Evolutionary conservation across 2,797 vertebrate species (phyloP), one percentile per base, ranked within the genome.

Genomic region (Dendrocincla tyrannina): DNA sequence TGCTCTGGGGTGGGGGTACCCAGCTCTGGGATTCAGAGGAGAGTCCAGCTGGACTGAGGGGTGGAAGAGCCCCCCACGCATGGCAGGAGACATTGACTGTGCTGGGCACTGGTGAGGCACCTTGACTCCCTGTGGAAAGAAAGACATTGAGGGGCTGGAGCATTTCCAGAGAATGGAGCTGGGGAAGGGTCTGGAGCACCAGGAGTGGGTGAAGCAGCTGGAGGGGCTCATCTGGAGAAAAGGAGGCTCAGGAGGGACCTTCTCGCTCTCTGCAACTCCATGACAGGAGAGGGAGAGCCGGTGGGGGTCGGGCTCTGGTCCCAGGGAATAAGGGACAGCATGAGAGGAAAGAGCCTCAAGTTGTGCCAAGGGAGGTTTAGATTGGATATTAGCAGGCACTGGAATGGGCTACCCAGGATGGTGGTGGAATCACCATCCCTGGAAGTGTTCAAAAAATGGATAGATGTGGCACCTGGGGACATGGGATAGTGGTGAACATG

Each of bases 241-340:
- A 76, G 20, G n/a, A 63, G 37, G 50, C 20, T 70, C 63, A 50
- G 19, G 24, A 2, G 19, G 13, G 2, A 5, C 8, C 37, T 25
- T 37, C 1, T 56, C 7, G 11, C 42, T 63, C 56, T 37, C 10
- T 50, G 35, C n/a, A 59, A 2, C 7, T 73, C 30, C 41, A 53
- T 74, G 77, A 9, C 69, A 69, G 58, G 58, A 63, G 13, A 5
- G 27, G 3, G 3, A 4, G 32, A 50, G 42, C 7, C 2, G 1
- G 23, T 1, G 13, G 5, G 9, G 3, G 2, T 44, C 0, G 0
- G 28, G 16, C 35, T 89, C 9, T 64, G 58, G 28, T 83, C 17
- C n/a, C 50, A 39, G 11, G 55, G 44, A 33, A 2, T 17, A 50
- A n/a, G 58, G 8, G 15, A 72, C 14, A 18, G 52, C 13, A 77